phyloP scores from a whole-genome alignment of 2,888 invertebrate genomes.

The Balanococcus diminutus region DNA sequence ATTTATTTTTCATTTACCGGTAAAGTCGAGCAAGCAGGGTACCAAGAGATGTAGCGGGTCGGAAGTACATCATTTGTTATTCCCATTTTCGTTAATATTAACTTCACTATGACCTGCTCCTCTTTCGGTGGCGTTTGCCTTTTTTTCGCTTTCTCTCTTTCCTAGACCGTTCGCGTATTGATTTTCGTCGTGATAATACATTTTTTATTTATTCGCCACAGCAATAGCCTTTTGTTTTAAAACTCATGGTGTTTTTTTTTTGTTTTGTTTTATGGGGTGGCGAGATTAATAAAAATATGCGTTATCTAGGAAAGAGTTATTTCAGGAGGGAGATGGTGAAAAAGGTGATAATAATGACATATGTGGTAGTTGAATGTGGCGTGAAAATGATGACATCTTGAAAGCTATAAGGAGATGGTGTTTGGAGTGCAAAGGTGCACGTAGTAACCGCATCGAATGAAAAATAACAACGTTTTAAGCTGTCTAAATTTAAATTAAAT shows the following conservation, averaged over 20 bases:
- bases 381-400: no score
- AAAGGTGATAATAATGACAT: no score
- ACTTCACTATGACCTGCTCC: conserved; percentile 44
- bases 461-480: conserved; percentile 29
- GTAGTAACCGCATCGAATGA: neutral
- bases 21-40: conserved; percentile 35
- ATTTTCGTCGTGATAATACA: conserved; percentile 30
- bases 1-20: conserved; percentile 47
- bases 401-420: no score
- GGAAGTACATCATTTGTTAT: conserved; percentile 53
- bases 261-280: neutral
- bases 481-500: conserved; percentile 38
- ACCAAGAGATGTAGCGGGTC: conserved; percentile 13
- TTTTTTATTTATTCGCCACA: conserved; percentile 16
- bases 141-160: neutral
- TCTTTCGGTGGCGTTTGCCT: neutral
- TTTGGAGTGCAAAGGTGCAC: neutral
- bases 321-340: no score
- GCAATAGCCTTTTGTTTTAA: conserved; percentile 1
- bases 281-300: neutral
- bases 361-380: no score
- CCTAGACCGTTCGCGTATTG: conserved; percentile 17
- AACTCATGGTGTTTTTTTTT: neutral
- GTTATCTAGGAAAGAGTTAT: no score
- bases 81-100: conserved; percentile 41